Evolutionary conservation across 2,888 invertebrate genomes (phyloP).

Genomic region (Tetheella fluctuosa): DNA sequence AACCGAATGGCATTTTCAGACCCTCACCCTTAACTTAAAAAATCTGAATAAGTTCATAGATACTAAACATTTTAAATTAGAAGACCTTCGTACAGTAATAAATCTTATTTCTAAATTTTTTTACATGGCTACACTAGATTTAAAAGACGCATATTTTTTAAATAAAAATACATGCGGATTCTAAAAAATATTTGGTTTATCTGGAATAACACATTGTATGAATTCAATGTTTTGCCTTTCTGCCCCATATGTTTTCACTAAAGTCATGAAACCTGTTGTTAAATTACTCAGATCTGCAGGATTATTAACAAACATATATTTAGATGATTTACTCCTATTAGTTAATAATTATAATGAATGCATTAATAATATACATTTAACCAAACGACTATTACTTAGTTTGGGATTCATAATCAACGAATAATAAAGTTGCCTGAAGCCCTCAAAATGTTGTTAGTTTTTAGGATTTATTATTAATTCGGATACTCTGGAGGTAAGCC

Average conservation of each 20-base stretch:
- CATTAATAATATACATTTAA: no score
- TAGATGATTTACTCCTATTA: conserved; percentile 9
- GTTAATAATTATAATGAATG: background rate
- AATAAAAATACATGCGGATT: no score
- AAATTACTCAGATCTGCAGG: conserved; percentile 4
- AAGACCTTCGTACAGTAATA: no score
- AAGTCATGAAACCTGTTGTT: conserved; percentile 12
- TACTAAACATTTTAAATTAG: no score
- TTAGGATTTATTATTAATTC: conserved; percentile 26
- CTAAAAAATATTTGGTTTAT: background rate
- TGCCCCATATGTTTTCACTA: conserved; percentile 11
- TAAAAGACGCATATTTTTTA: no score
- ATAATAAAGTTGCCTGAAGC: conserved; percentile 25
- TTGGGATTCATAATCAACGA: conserved; percentile 28
- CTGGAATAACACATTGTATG: background rate
- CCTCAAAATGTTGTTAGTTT: conserved; percentile 22
- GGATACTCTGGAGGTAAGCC: conserved; percentile 11
- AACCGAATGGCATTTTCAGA: no score
- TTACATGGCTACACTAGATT: no score
- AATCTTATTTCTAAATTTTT: no score
- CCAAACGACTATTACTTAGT: no score
- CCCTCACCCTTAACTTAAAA: no score
- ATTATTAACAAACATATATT: background rate
- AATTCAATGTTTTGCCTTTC: conserved; percentile 13
- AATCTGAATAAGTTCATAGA: no score